A percentile compares a stretch with the other conserved stretches of the same genome.
phyloP scores from a whole-genome alignment of 2,797 vertebrate species.

The Yasuhikotakia modesta region DNA sequence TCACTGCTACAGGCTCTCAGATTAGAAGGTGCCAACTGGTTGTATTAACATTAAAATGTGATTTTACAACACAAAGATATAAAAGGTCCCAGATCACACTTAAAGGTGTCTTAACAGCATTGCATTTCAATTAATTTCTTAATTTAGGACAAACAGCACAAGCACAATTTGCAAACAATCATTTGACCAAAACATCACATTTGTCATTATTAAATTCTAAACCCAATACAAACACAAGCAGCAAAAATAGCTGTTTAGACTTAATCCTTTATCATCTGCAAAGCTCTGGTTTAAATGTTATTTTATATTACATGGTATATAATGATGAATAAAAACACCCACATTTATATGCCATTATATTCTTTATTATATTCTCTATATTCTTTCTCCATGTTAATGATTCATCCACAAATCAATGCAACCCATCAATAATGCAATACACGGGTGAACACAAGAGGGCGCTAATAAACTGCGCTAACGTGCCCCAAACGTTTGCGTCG shows the following conservation, averaged over 20 bases:
- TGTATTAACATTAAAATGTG: slow-evolving; percentile 9
- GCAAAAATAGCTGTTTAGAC: neutral
- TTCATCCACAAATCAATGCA: too few species aligned
- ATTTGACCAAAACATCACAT: neutral
- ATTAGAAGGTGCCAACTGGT: neutral
- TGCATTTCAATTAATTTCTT: neutral
- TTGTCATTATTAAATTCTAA: neutral
- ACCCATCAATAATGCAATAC: slow-evolving; percentile 7
- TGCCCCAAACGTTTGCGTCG: neutral
- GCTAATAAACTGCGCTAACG: slow-evolving; percentile 45
- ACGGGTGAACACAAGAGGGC: slow-evolving; percentile 77
- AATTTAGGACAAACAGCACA: neutral
- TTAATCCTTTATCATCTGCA: too few species aligned
- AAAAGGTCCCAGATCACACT: neutral
- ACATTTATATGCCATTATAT: neutral
- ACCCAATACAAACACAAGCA: neutral
- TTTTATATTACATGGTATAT: too few species aligned
- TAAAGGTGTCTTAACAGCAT: neutral
- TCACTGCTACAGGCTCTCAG: neutral
- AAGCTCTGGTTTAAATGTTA: too few species aligned
- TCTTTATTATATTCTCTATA: neutral
- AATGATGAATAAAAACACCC: neutral
- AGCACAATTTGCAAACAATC: neutral
- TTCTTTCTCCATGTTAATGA: neutral
- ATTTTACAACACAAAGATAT: slow-evolving; percentile 32